A percentile compares a stretch with the other conserved stretches of the same genome.
These are phyloP conservation scores for Apostichopus leukothele DNA, from an alignment of 53 echinoderm and acorn worm genomes.

Conservation along the genomic window DNA sequence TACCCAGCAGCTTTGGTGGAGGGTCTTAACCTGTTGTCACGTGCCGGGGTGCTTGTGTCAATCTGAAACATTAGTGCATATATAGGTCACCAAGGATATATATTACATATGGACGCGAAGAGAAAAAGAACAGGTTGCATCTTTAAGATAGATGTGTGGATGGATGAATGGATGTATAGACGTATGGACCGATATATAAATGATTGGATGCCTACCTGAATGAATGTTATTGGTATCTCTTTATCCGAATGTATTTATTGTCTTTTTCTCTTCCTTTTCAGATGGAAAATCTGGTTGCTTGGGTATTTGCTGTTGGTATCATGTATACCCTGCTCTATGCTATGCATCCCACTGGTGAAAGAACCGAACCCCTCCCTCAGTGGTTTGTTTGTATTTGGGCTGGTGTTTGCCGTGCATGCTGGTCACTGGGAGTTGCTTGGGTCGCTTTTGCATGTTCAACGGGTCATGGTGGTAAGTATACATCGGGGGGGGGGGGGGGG, in stretches of 20 bases:
- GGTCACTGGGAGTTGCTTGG: slow-evolving; percentile 36
- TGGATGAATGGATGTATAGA: neutral
- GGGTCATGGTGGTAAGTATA: slow-evolving; percentile 16
- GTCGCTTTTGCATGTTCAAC: slow-evolving; percentile 50
- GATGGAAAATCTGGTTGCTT: neutral
- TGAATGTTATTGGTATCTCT: neutral
- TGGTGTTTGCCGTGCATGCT: slow-evolving; percentile 7
- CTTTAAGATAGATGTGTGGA: neutral
- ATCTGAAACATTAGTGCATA: too few species aligned
- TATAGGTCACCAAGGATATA: too few species aligned
- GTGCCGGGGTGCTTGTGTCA: too few species aligned
- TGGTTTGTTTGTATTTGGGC: slow-evolving; percentile 17
- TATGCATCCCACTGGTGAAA: neutral
- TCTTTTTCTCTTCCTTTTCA: neutral
- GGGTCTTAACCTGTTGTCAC: too few species aligned
- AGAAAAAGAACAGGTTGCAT: neutral
- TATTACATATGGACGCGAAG: neutral
- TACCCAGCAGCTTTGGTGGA: too few species aligned
- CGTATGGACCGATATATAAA: neutral
- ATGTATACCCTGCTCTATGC: slow-evolving; percentile 15
- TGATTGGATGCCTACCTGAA: neutral
- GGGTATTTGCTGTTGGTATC: neutral
- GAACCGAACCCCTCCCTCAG: neutral
- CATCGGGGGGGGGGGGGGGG: neutral
- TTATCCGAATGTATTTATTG: neutral